Base-by-base conservation (phyloP, 2,888 invertebrate species). In the Spisula subtruncata region DNA sequence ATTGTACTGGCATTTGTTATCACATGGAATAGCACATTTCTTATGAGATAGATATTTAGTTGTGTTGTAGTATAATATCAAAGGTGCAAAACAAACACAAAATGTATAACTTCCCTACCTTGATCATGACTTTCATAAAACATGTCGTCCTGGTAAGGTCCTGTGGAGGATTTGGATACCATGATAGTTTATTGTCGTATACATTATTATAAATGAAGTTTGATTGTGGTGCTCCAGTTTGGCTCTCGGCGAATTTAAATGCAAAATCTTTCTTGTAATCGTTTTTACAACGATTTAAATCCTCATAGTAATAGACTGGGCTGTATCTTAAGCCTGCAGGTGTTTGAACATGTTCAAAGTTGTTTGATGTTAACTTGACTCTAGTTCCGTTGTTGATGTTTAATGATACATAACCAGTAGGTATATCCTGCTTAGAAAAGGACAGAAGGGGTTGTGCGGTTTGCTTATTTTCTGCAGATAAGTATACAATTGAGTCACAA, bases 101-200 rank as follows among this genome's bases (percentile, higher is more conserved):
- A n/a, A n/a, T n/a, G n/a, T n/a, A n/a, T n/a, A n/a, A n/a, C n/a
- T n/a, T n/a, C 0, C 51, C n/a, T 85, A 85, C 85, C 51, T 85
- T 71, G 25, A 85, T 32, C 18, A 46, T 5, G 20, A 32, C 85
- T 46, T 85, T 85, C n/a, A 85, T 16, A 20, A 48, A 85, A 29
- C 85, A 85, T 29, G 71, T 46, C 18, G 20, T 41, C 75, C 75
- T 79, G 51, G 85, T 75, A 2, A 29, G 8, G 48, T 29, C 41
- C 10, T 71, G 29, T 41, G 85, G 85, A 0, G 85, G 85, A 54
- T 35, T 32, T 0, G 85, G 80, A 56, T 85, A 56, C 85, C 85
- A 85, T 10, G 85, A 85, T 5, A 56, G 41, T 56, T 56, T 85
- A 18, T 85, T 81, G 80, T 85, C n/a, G 46, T 80, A 80, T 18